Base-by-base conservation (phyloP, 2,888 invertebrate genomes). In the Folsomia candida region DNA sequence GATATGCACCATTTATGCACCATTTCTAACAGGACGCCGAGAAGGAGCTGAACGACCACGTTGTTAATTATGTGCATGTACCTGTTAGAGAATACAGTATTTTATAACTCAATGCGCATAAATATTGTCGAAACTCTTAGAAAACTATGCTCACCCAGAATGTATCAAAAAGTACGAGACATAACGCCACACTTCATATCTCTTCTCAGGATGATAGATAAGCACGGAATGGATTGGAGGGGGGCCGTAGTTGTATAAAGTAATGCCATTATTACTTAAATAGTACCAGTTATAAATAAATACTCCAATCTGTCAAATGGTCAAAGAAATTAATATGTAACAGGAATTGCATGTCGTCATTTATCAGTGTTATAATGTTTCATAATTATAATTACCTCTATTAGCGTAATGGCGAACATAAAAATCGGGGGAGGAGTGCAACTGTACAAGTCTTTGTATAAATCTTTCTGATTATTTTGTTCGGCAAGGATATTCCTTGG, bases 151-250 rank as follows among this genome's bases (percentile, higher is more conserved):
- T 86, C 83, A 92, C 91, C 95, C 95, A 74, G 94, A 91, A 84
- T 97, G 97, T 26, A 97, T 93, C 82, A 97, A 90, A 94, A 97
- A 97, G 82, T 99, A 99, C 0, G 93, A 91, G 62, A 96, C 81
- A 83, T 90, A 98, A 81, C 98, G 86, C 98, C 98, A 99, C 0
- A 90, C 90, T 84, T 99, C 92, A 68, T 89, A 87, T 73, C 97
- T 87, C 81, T 89, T 88, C 73, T 89, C 86, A 0, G 97, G 97
- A 84, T 93, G 90, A 84, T 95, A 97, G 76, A 97, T 93, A 78
- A 96, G 89, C 2, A 90, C 83, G 67, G 89, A 89, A 9, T 93
- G 90, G 47, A 91, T 88, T 0, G 94, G 92, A 0, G 95, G 93
- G 29, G 90, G 89, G 81, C 83, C 87, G 83, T 81, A 85, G 82